phyloP scores from a whole-genome alignment of 2,113 vertebrate species.

The Mus spicilegus region DNA sequence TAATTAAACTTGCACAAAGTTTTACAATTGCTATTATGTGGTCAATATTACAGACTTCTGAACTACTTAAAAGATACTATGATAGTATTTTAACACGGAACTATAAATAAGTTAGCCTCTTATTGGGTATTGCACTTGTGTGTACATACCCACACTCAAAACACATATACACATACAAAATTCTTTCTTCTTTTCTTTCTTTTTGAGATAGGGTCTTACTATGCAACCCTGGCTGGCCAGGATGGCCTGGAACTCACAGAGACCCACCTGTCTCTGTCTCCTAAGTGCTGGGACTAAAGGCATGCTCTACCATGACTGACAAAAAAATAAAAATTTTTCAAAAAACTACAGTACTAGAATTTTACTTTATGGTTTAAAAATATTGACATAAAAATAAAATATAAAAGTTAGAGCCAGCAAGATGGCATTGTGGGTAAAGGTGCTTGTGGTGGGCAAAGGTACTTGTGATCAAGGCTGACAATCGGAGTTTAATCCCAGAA shows the following conservation, averaged over 20 bases:
- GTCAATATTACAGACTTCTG: not conserved
- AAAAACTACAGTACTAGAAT: not conserved
- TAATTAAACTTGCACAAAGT: not conserved
- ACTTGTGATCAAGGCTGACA: not conserved
- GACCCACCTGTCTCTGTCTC: not conserved
- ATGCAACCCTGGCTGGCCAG: not conserved
- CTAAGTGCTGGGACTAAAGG: not conserved
- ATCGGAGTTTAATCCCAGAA: not conserved
- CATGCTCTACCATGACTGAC: not conserved
- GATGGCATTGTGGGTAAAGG: not conserved
- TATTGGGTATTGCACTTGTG: not conserved
- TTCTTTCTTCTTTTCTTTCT: not conserved
- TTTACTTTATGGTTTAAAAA: conserved; percentile 27
- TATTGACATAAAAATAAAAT: not conserved
- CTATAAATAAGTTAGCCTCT: not conserved
- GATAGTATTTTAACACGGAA: not conserved
- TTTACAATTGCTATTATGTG: not conserved
- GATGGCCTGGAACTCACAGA: not conserved
- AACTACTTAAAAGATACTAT: conserved; percentile 27
- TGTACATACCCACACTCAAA: not conserved
- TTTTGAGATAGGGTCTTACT: not conserved
- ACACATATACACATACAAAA: not conserved
- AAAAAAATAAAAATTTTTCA: not conserved
- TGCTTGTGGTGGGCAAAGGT: not conserved
- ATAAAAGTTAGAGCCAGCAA: not conserved